Evolutionary conservation across 1,140 invertebrate genomes (phyloP).

Genomic region (Drosophila obscura): DNA sequence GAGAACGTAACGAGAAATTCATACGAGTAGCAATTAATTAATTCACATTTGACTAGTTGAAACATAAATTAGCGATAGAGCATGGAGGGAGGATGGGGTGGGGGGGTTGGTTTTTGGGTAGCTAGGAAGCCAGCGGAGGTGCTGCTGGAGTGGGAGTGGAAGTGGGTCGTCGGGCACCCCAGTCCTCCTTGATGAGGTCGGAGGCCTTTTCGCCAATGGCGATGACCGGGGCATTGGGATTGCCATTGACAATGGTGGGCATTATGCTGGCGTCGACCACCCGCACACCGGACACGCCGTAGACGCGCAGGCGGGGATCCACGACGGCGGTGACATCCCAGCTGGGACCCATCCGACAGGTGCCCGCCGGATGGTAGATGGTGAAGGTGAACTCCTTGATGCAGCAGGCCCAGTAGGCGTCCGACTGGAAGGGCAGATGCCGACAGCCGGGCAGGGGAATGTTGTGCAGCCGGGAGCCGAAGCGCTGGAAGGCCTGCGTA

Average conservation of each 20-base stretch:
- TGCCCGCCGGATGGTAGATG: conserved; percentile 93
- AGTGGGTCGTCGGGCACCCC: conserved; percentile 83
- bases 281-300: conserved; percentile 89
- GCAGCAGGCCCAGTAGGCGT: conserved; percentile 94
- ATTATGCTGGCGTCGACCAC: conserved; percentile 92
- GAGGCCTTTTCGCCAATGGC: conserved; percentile 92
- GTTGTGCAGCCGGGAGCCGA: conserved; percentile 90
- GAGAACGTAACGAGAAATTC: conserved; percentile 13
- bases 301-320: conserved; percentile 90
- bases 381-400: conserved; percentile 91
- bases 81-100: neutral
- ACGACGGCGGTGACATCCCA: conserved; percentile 91
- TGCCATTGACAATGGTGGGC: conserved; percentile 92
- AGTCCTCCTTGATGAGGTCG: conserved; percentile 91
- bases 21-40: conserved; percentile 37
- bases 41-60: conserved; percentile 76
- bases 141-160: neutral
- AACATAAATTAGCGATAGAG: conserved; percentile 45
- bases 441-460: conserved; percentile 93
- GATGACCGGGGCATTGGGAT: conserved; percentile 89
- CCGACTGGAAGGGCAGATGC: conserved; percentile 88
- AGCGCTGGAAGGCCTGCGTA: conserved; percentile 91
- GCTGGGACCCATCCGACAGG: conserved; percentile 93
- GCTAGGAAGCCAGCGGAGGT: neutral
- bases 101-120: neutral